phyloP scores from a whole-genome alignment of 2,888 invertebrate genomes.

The Spilarctia lutea region DNA sequence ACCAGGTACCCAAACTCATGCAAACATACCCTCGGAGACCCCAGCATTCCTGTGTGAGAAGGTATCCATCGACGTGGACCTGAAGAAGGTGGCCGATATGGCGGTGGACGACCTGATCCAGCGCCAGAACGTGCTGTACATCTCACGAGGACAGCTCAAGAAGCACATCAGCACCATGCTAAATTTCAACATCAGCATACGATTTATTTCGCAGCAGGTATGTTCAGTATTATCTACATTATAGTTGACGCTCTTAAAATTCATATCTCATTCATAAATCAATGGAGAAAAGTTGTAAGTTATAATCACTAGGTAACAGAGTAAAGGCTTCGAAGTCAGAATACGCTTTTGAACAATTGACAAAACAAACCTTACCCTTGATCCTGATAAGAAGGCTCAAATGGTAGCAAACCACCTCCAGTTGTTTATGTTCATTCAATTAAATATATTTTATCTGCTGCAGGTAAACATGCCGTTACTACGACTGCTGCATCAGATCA shows the following conservation, averaged over 20 bases:
- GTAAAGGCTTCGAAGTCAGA: too few relatives aligned
- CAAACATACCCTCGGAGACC: conserved; percentile 89
- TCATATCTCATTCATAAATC: too few relatives aligned
- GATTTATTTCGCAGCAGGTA: conserved; percentile 96
- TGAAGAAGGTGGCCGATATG: conserved; percentile 96
- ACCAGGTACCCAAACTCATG: conserved; percentile 67
- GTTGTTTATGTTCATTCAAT: too few relatives aligned
- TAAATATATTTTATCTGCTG: neutral
- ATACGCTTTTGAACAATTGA: too few relatives aligned
- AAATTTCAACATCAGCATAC: conserved; percentile 95
- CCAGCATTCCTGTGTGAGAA: conserved; percentile 97
- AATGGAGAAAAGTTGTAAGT: neutral
- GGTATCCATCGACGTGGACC: conserved; percentile 95
- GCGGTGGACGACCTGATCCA: conserved; percentile 94
- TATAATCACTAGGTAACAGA: too few relatives aligned
- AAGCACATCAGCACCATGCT: conserved; percentile 97
- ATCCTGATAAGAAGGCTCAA: too few relatives aligned
- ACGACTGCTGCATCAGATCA: conserved; percentile 97
- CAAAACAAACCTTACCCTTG: too few relatives aligned
- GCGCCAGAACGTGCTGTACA: conserved; percentile 94
- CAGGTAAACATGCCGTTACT: conserved; percentile 97
- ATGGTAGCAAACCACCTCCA: neutral
- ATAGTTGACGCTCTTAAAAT: neutral
- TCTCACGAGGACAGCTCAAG: conserved; percentile 94
- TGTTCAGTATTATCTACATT: conserved; percentile 10